These are phyloP conservation scores for Hyposoter dolosus DNA, from an alignment of 2,888 invertebrate species.

Conservation along the genomic window DNA sequence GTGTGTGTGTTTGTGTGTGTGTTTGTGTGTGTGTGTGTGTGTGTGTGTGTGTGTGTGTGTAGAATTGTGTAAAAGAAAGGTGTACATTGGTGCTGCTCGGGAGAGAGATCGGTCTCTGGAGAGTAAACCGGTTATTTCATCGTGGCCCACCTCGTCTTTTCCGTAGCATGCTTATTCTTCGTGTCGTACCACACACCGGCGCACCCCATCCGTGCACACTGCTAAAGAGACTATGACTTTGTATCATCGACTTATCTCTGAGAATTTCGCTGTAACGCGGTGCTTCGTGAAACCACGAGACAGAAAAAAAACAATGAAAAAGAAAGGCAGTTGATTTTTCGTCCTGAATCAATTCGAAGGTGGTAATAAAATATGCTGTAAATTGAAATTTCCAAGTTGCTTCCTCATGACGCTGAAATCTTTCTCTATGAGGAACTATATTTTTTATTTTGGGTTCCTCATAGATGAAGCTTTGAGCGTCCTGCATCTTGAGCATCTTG, in stretches of 20 bases:
- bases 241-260: slow-evolving; percentile 3
- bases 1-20: neutral
- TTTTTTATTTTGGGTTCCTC: too few species aligned
- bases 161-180: slow-evolving; percentile 26
- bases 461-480: too few species aligned
- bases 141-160: slow-evolving; percentile 61
- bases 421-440: too few species aligned
- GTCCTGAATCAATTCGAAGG: neutral
- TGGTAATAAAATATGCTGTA: too few species aligned
- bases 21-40: too few species aligned
- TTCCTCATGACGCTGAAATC: too few species aligned
- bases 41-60: neutral
- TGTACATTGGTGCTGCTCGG: slow-evolving; percentile 45
- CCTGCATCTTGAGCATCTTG: too few species aligned
- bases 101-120: slow-evolving; percentile 64
- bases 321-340: neutral
- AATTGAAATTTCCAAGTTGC: too few species aligned
- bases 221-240: slow-evolving; percentile 24
- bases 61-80: slow-evolving; percentile 26
- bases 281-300: neutral
- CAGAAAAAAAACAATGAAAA: neutral
- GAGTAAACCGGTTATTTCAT: slow-evolving; percentile 67
- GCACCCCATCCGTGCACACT: slow-evolving; percentile 35
- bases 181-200: slow-evolving; percentile 23
- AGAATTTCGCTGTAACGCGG: neutral